Conservation (phyloP, 2,888 invertebrate species). For the Hydraecia micacea region DNA sequence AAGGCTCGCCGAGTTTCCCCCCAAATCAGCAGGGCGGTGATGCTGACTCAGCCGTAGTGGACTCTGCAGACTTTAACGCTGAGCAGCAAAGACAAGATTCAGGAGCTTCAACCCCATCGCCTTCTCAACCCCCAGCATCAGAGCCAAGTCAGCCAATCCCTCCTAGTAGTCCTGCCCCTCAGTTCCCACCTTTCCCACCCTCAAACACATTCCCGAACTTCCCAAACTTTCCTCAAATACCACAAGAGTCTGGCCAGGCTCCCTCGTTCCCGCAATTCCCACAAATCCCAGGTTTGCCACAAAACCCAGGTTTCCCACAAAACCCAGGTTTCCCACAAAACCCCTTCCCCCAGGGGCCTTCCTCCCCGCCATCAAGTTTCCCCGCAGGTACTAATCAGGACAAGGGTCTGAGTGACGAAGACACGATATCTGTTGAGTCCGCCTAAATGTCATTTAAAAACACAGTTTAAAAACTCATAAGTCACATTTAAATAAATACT, state of each 20-base stretch:
- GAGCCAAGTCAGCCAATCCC: constrained; percentile 33
- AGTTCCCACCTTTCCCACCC: constrained; percentile 65
- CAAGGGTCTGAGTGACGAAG: constrained; percentile 83
- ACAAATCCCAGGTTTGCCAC: constrained; percentile 72
- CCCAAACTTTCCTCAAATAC: constrained; percentile 70
- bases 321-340: constrained; percentile 72
- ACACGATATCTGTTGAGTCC: constrained; percentile 86
- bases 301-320: constrained; percentile 73
- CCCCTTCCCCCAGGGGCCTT: constrained; percentile 68
- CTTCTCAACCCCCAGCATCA: constrained; percentile 64
- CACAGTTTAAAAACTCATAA: constrained; percentile 6
- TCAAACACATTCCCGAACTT: constrained; percentile 68
- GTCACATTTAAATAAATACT: not conserved
- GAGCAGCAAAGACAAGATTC: constrained; percentile 69
- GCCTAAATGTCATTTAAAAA: constrained; percentile 71
- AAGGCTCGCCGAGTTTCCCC: constrained; percentile 61
- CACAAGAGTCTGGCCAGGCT: constrained; percentile 64
- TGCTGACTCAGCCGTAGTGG: constrained; percentile 82
- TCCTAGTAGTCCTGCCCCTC: constrained; percentile 14
- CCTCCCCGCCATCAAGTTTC: constrained; percentile 75
- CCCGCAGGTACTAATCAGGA: constrained; percentile 75
- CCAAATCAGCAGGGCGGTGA: constrained; percentile 75
- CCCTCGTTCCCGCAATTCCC: constrained; percentile 69
- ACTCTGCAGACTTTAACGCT: constrained; percentile 80
- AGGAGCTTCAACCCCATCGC: constrained; percentile 56